Evolutionary conservation across 2,888 invertebrate genomes (phyloP).

Genomic region (Amphipoea lucens): DNA sequence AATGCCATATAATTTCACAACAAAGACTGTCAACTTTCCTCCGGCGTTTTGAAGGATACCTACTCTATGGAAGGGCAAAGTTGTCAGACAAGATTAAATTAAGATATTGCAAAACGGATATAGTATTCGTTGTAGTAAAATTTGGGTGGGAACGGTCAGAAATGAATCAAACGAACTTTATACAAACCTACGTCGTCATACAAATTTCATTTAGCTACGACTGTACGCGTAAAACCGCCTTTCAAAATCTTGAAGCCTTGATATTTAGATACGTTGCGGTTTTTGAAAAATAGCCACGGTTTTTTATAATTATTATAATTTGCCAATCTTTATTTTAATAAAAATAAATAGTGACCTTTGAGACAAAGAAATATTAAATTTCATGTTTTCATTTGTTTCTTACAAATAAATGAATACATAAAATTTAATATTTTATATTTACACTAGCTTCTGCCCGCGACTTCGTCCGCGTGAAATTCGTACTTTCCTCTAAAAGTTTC

Average conservation of each 20-base stretch:
- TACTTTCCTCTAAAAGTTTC: too few relatives aligned
- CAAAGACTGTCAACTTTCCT: constrained; percentile 61
- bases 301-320: neutral
- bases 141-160: constrained; percentile 26
- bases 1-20: constrained; percentile 67
- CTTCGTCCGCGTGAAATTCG: too few relatives aligned
- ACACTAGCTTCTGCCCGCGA: too few relatives aligned
- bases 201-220: constrained; percentile 21
- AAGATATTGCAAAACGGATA: constrained; percentile 57
- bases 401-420: neutral
- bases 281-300: constrained; percentile 26
- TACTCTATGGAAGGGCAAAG: constrained; percentile 49
- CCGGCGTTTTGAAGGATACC: constrained; percentile 65
- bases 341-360: too few relatives aligned
- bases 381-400: neutral
- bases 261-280: constrained; percentile 18
- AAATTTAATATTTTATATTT: neutral
- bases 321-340: constrained; percentile 1
- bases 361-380: neutral
- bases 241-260: constrained; percentile 46
- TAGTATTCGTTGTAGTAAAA: constrained; percentile 39
- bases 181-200: constrained; percentile 13
- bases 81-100: constrained; percentile 46
- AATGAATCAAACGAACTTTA: constrained; percentile 38
- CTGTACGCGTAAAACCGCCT: neutral